Percentiles rank a stretch among this genome's conserved stretches.
Conservation (phyloP, 2,888 invertebrate genomes). For the Tillus elongatus region DNA sequence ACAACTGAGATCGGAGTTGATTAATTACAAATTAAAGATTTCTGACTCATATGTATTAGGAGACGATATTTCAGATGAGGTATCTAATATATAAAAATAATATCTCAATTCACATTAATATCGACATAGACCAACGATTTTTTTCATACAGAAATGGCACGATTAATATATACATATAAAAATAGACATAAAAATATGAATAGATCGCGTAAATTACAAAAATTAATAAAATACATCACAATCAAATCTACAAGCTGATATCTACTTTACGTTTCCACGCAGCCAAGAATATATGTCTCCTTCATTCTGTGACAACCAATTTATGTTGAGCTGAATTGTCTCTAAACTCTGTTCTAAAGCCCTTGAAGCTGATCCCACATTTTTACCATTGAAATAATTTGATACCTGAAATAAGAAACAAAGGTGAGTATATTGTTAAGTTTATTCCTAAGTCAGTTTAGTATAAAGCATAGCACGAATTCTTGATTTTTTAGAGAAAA, state of each 20-base stretch:
- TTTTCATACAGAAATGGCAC: conserved; percentile 20
- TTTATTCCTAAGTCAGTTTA: too few relatives aligned
- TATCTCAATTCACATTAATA: conserved; percentile 1
- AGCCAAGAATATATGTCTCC: conserved; percentile 44
- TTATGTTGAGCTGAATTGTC: conserved; percentile 69
- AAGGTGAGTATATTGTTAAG: neutral
- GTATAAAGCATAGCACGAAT: too few relatives aligned
- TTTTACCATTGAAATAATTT: conserved; percentile 41
- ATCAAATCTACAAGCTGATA: conserved; percentile 16
- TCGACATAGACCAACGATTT: conserved; percentile 2
- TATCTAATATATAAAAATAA: neutral
- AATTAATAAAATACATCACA: conserved; percentile 20
- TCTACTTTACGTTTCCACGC: conserved; percentile 32
- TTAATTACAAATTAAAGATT: too few relatives aligned
- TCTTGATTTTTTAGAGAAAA: too few relatives aligned
- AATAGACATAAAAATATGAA: conserved; percentile 26
- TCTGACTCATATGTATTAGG: too few relatives aligned
- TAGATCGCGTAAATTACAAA: conserved; percentile 20
- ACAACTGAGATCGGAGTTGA: too few relatives aligned
- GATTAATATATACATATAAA: conserved; percentile 27
- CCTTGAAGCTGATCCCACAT: conserved; percentile 40
- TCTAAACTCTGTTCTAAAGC: conserved; percentile 69
- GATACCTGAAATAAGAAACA: conserved; percentile 33
- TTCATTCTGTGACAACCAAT: conserved; percentile 62
- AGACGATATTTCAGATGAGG: neutral